Evolutionary conservation across 1,140 invertebrate species (phyloP).

Genomic region (Bombyx mandarina): DNA sequence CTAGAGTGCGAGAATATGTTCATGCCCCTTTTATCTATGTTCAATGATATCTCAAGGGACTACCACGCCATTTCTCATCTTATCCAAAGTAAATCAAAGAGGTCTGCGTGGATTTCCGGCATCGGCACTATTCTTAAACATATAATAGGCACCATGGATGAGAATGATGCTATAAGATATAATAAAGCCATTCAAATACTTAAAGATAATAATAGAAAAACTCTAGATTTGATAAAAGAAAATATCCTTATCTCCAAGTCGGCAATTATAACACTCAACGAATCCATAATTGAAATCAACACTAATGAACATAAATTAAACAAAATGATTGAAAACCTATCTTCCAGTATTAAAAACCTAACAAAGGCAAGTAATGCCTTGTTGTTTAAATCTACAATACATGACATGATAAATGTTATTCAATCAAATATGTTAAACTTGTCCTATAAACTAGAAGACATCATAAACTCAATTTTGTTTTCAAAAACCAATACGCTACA

Average conservation of each 20-base stretch:
- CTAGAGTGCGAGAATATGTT: constrained; percentile 10
- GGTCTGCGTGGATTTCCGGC: constrained; percentile 17
- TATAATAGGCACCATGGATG: constrained; percentile 17
- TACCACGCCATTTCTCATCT: constrained; percentile 15
- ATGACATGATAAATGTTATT: constrained; percentile 9
- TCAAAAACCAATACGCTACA: constrained; percentile 13
- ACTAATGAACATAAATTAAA: too few relatives aligned
- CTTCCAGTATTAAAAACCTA: too few relatives aligned
- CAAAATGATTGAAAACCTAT: too few relatives aligned
- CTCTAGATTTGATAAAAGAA: constrained; percentile 16
- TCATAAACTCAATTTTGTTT: constrained; percentile 13
- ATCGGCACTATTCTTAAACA: constrained; percentile 14
- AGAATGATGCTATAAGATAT: constrained; percentile 17
- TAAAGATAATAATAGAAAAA: constrained; percentile 16
- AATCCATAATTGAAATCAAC: too few relatives aligned
- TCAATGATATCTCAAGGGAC: too few relatives aligned
- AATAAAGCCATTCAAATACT: constrained; percentile 12
- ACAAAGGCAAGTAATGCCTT: too few relatives aligned
- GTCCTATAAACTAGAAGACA: constrained; percentile 21
- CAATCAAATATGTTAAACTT: constrained; percentile 15
- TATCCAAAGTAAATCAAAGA: neutral
- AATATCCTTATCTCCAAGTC: constrained; percentile 20
- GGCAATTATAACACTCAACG: too few relatives aligned
- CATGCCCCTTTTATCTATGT: constrained; percentile 10
- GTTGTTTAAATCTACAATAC: too few relatives aligned